These are phyloP conservation scores for Phragmatobia fuliginosa DNA, from an alignment of 2,888 invertebrate genomes.

Conservation along the genomic window DNA sequence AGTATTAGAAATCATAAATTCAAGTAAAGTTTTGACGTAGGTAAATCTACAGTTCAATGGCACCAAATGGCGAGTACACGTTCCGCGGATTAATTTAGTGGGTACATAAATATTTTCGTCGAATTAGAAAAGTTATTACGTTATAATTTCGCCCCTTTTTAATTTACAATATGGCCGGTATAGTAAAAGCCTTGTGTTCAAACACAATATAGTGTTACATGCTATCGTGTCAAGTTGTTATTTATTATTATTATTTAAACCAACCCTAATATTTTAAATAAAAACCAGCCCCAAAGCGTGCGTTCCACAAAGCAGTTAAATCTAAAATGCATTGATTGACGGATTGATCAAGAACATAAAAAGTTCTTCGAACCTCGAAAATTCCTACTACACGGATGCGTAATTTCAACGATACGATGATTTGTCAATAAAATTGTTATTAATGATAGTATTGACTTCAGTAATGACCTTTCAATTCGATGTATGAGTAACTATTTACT, in stretches of 20 bases:
- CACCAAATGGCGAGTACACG: neutral
- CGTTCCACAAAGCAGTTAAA: constrained; percentile 66
- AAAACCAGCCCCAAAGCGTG: constrained; percentile 46
- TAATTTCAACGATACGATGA: constrained; percentile 36
- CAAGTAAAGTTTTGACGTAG: neutral
- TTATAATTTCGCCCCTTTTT: neutral
- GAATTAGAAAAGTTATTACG: neutral
- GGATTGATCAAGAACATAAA: constrained; percentile 68
- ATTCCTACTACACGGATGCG: constrained; percentile 50
- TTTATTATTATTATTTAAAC: constrained; percentile 13
- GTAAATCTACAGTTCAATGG: neutral
- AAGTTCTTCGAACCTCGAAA: constrained; percentile 67
- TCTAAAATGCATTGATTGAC: constrained; percentile 73
- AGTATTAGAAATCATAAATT: neutral
- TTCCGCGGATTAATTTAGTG: neutral
- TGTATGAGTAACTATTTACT: constrained; percentile 27
- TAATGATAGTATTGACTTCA: constrained; percentile 56
- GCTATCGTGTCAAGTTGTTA: constrained; percentile 21
- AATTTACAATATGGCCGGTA: neutral
- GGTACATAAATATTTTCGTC: neutral
- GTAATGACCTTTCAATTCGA: constrained; percentile 48
- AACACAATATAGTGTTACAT: constrained; percentile 3
- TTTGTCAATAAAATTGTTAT: constrained; percentile 61
- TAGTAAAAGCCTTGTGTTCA: constrained; percentile 3
- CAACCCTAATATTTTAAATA: constrained; percentile 51